Percentiles rank a stretch among this genome's conserved stretches.
These are phyloP conservation scores for Ophion ventricosus DNA, from an alignment of 2,888 invertebrate species.

Conservation along the genomic window DNA sequence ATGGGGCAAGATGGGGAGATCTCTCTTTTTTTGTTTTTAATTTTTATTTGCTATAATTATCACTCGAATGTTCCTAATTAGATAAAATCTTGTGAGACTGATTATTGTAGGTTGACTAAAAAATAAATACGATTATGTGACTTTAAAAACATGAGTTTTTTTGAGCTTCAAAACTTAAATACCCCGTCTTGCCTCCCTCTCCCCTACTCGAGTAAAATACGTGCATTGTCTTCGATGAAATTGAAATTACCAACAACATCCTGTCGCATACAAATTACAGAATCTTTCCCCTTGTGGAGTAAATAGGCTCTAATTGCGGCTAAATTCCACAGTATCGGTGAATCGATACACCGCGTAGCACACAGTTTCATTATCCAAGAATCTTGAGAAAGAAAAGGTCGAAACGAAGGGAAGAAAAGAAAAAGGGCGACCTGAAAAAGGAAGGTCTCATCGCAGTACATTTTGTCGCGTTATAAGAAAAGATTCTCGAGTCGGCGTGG, in stretches of 20 bases:
- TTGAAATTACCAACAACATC: background rate
- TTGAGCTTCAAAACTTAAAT: too few species aligned
- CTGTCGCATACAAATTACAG: too few species aligned
- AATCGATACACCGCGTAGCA: background rate
- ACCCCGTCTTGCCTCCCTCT: too few species aligned
- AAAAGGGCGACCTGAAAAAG: constrained; percentile 4
- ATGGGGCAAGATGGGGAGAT: too few species aligned
- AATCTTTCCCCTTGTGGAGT: background rate
- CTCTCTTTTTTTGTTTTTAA: too few species aligned
- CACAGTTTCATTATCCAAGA: background rate
- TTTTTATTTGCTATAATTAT: too few species aligned
- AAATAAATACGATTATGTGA: too few species aligned
- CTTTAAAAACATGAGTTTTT: too few species aligned
- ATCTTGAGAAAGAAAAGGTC: background rate
- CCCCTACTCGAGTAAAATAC: too few species aligned
- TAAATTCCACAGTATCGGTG: background rate
- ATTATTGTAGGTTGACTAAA: too few species aligned
- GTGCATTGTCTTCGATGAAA: background rate
- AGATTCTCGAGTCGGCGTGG: constrained; percentile 39
- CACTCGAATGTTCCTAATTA: too few species aligned
- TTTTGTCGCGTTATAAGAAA: constrained; percentile 46
- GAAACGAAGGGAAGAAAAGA: background rate
- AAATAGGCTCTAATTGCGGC: background rate
- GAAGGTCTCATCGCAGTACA: background rate
- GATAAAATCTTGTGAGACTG: too few species aligned